These are phyloP conservation scores for Carabus problematicus DNA, from an alignment of 2,888 invertebrate species.

Conservation along the genomic window DNA sequence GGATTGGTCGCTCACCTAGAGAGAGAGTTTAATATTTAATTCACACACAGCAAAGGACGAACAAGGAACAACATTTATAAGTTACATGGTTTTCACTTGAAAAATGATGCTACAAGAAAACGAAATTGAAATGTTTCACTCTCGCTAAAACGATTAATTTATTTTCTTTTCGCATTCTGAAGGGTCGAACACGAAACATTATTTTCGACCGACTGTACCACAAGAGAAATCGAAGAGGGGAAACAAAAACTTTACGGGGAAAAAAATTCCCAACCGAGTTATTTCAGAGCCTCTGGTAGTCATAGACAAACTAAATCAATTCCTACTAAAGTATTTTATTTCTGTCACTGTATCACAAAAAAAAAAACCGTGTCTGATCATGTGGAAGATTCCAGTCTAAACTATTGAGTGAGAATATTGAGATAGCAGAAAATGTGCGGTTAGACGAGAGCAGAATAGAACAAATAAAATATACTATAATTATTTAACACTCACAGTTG, in stretches of 20 bases:
- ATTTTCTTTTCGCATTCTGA: neutral
- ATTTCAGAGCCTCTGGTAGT: conserved; percentile 13
- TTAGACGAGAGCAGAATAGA: conserved; percentile 6
- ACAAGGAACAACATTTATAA: no score
- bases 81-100: no score
- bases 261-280: conserved; percentile 41
- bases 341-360: conserved; percentile 36
- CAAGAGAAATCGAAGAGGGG: conserved; percentile 21
- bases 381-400: conserved; percentile 38
- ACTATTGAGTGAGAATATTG: conserved; percentile 40
- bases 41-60: no score
- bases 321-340: conserved; percentile 40
- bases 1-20: no score
- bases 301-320: conserved; percentile 34
- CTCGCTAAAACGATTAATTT: no score
- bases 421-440: conserved; percentile 4
- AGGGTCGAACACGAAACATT: neutral
- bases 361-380: conserved; percentile 33
- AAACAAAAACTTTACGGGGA: conserved; percentile 22
- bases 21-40: no score
- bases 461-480: neutral
- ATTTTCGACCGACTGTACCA: conserved; percentile 28
- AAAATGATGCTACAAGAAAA: no score
- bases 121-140: no score
- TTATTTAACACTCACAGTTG: no score